These are phyloP conservation scores for Ameiurus melas DNA, from an alignment of 2,113 vertebrate species.

Conservation along the genomic window DNA sequence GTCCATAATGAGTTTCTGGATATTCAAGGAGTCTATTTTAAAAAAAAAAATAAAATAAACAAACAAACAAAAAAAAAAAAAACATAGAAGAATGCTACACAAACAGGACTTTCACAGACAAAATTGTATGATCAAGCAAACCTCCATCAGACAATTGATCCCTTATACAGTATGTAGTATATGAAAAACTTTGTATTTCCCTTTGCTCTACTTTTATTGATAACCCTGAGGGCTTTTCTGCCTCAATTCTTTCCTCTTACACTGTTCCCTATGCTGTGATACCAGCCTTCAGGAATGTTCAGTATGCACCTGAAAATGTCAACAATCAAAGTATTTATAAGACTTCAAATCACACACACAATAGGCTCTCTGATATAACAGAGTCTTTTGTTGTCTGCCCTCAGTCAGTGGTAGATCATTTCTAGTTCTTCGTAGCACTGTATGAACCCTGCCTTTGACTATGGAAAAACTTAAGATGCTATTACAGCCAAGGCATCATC, in stretches of 20 bases:
- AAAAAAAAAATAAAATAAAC: no score
- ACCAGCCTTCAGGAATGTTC: conserved; percentile 68
- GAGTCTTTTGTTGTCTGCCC: conserved; percentile 68
- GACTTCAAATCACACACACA: conserved; percentile 60
- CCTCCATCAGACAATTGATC: background rate
- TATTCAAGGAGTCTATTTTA: background rate
- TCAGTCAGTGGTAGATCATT: conserved; percentile 52
- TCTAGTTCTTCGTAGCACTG: conserved; percentile 57
- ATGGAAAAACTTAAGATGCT: conserved; percentile 62
- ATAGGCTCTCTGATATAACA: conserved; percentile 62
- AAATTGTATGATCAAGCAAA: conserved; percentile 4
- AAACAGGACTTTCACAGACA: background rate
- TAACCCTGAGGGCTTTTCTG: conserved; percentile 38
- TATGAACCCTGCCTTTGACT: conserved; percentile 55
- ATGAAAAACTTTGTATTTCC: background rate
- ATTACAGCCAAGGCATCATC: conserved; percentile 65
- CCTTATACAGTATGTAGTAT: background rate
- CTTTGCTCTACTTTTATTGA: background rate
- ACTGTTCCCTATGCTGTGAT: conserved; percentile 58
- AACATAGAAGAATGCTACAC: background rate
- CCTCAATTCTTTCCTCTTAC: conserved; percentile 37
- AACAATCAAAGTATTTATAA: conserved; percentile 72
- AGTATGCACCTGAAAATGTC: conserved; percentile 69
- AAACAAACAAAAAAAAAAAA: no score
- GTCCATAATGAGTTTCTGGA: background rate